Conservation (phyloP, 2,888 invertebrate species). For the Globia sparganii region DNA sequence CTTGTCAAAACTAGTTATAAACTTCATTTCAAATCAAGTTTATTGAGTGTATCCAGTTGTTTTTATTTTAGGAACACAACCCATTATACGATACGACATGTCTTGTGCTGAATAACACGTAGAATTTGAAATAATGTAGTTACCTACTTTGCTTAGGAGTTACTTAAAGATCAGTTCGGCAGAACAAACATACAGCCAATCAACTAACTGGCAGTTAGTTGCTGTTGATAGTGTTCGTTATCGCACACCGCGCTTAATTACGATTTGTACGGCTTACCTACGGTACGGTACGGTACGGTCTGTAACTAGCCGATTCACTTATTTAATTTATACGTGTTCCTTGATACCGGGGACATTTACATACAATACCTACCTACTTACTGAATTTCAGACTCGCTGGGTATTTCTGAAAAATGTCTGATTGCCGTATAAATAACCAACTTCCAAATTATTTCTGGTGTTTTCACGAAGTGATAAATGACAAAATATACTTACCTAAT, state of each 20-base stretch:
- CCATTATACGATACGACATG: slow-evolving; percentile 24
- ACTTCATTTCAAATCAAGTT: neutral
- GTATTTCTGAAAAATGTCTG: slow-evolving; percentile 26
- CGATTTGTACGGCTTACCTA: slow-evolving; percentile 74
- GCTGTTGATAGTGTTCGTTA: slow-evolving; percentile 76
- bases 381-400: slow-evolving; percentile 45
- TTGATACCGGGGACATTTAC: slow-evolving; percentile 65
- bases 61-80: slow-evolving; percentile 27
- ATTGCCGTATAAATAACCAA: slow-evolving; percentile 18
- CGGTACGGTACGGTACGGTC: slow-evolving; percentile 51
- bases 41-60: slow-evolving; percentile 20
- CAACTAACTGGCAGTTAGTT: slow-evolving; percentile 58
- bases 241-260: slow-evolving; percentile 76
- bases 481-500: slow-evolving; percentile 19
- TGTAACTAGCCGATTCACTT: slow-evolving; percentile 61
- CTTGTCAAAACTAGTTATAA: neutral
- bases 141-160: slow-evolving; percentile 9
- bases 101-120: slow-evolving; percentile 6
- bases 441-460: slow-evolving; percentile 7
- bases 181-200: slow-evolving; percentile 51
- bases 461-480: slow-evolving; percentile 13
- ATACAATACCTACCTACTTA: slow-evolving; percentile 68
- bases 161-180: slow-evolving; percentile 59
- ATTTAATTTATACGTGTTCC: slow-evolving; percentile 71
- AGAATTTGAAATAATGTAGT: slow-evolving; percentile 5